Evolutionary conservation across 92 coral and sea anemone genomes (phyloP), one percentile per base, ranked within the genome.

Genomic region (Phenganax marumi): DNA sequence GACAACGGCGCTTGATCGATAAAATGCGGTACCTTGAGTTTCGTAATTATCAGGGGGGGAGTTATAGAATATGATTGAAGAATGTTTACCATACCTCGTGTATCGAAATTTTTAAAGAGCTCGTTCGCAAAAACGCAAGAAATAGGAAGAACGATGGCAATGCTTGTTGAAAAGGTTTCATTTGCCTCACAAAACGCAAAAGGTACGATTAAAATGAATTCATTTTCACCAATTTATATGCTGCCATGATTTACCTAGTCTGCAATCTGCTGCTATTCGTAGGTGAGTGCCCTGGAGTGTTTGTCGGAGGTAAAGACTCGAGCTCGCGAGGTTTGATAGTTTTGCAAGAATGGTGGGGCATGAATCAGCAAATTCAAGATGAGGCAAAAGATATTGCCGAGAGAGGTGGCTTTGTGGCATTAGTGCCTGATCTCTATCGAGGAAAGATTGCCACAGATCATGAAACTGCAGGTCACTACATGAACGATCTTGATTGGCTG

Each of bases 341-440:
- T n/a, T 87, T 94, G 53, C 98, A 94, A 79, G 98, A 94, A 90
- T 94, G 98, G 98, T 94, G 98, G 98, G 98, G 98, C 8, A 90
- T 94, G 93, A 94, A 92, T 88, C 93, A 94, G 80, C 95, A 90
- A 75, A 94, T 94, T 68, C 91, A 94, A 66, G 94, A 92, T 71
- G 91, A 94, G 74, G 98, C 97, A 2, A 76, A 78, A 50, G 89
- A 90, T 13, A 94, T 94, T 21, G 92, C 91, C 6, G 73, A 76
- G 52, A 89, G 84, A 65, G 97, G 98, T 8, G 84, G 86, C 57
- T 89, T 94, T 70, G 90, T 87, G 39, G 93, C 98, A 12, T 69
- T 94, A 47, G 98, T 94, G 8, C 97, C 98, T 72, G 97, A 94
- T 86, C 65, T 94, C 57, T 94, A 94, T 69, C 91, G 98, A 8